Conservation (phyloP, 1,140 invertebrate species). For the Ctenoplectra terminalis region DNA sequence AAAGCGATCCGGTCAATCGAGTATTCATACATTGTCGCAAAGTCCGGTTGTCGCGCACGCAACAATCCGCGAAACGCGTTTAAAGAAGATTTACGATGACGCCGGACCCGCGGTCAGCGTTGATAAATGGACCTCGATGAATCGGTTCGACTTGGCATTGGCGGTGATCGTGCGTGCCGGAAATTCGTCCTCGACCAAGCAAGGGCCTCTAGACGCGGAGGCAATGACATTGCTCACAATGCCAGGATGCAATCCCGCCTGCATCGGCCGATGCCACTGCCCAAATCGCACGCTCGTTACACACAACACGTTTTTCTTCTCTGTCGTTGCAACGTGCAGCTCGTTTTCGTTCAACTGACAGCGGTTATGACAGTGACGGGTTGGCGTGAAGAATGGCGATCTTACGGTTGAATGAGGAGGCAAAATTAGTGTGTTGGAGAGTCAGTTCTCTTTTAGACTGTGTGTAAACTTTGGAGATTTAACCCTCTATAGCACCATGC, state of each 20-base stretch:
- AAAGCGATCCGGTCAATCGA: neutral
- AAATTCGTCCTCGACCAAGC: constrained; percentile 61
- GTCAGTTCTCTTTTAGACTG: neutral
- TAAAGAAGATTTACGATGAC: constrained; percentile 9
- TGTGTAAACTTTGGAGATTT: neutral
- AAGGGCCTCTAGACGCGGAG: constrained; percentile 56
- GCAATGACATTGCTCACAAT: constrained; percentile 70
- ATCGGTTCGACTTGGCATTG: constrained; percentile 50
- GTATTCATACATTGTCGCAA: neutral
- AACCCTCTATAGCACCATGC: no score
- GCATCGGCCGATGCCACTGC: constrained; percentile 40
- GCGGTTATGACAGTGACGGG: neutral
- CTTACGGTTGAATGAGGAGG: neutral
- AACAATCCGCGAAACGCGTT: neutral
- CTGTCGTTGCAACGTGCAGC: neutral
- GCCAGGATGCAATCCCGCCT: constrained; percentile 60
- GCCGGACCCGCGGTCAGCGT: neutral
- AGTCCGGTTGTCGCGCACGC: neutral
- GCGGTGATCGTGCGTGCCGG: constrained; percentile 42
- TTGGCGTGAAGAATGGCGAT: neutral
- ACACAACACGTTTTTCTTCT: neutral
- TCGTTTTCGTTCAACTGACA: neutral
- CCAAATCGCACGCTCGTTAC: constrained; percentile 30
- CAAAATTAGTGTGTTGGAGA: neutral
- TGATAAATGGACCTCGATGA: constrained; percentile 44